Evolutionary conservation across 2,888 invertebrate species (phyloP).

Genomic region (Thereva unica): DNA sequence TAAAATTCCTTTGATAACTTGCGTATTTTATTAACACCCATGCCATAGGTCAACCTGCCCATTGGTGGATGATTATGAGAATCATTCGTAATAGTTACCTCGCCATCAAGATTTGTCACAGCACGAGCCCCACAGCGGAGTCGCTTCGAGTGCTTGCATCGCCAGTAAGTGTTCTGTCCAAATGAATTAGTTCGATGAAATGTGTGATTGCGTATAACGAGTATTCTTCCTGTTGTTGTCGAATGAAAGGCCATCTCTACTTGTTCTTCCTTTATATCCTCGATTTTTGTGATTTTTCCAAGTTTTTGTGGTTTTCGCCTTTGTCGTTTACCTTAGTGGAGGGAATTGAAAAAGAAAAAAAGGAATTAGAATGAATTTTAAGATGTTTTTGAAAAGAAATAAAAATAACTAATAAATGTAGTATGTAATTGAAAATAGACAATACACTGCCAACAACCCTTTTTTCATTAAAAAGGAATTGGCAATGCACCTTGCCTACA

Average conservation of each 20-base stretch:
- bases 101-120: slow-evolving; percentile 37
- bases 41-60: slow-evolving; percentile 33
- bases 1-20: slow-evolving; percentile 2
- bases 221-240: slow-evolving; percentile 8
- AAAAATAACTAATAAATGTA: no score
- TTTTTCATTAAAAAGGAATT: no score
- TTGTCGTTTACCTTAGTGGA: no score
- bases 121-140: slow-evolving; percentile 41
- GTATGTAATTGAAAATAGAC: no score
- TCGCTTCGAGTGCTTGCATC: slow-evolving; percentile 41
- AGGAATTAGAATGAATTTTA: no score
- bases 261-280: background rate
- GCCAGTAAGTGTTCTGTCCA: slow-evolving; percentile 39
- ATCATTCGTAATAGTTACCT: slow-evolving; percentile 37
- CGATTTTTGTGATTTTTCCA: background rate
- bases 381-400: no score
- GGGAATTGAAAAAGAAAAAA: no score
- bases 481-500: no score
- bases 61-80: slow-evolving; percentile 42
- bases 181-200: slow-evolving; percentile 40
- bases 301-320: no score
- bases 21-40: slow-evolving; percentile 27
- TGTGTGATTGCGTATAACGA: slow-evolving; percentile 38
- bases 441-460: no score
- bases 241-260: slow-evolving; percentile 4